phyloP scores from a whole-genome alignment of 2,113 vertebrate species.

The Philantomba maxwellii region DNA sequence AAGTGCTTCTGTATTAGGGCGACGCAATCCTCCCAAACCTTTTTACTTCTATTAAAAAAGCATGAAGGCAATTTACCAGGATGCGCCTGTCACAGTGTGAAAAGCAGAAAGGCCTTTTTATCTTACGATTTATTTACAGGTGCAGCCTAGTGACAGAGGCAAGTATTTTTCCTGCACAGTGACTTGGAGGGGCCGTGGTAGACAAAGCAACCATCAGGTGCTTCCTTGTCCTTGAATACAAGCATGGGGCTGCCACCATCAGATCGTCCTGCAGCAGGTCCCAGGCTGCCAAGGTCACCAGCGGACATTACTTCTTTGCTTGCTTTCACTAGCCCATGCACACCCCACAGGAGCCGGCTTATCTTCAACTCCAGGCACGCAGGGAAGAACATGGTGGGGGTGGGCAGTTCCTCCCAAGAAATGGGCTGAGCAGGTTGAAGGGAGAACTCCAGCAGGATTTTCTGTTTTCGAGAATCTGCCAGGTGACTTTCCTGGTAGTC shows the following conservation, averaged over 20 bases:
- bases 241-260: not conserved
- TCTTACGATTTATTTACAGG: conserved; percentile 77
- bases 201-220: conserved; percentile 52
- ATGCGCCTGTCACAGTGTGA: conserved; percentile 74
- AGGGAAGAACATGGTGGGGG: not conserved
- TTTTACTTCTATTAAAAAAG: conserved; percentile 75
- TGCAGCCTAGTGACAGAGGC: conserved; percentile 62
- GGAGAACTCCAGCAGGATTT: not conserved
- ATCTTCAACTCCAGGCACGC: not conserved
- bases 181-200: conserved; percentile 1
- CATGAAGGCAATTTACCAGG: conserved; percentile 77
- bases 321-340: not conserved
- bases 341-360: not conserved
- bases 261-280: not conserved
- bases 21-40: conserved; percentile 74
- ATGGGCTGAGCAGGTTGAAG: not conserved
- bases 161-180: conserved; percentile 65
- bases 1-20: conserved; percentile 76
- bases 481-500: not conserved
- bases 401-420: not conserved
- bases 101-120: conserved; percentile 73
- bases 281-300: not conserved
- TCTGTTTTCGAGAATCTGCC: not conserved
- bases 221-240: not conserved
- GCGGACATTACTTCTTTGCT: not conserved